Evolutionary conservation across 2,797 vertebrate species (phyloP), one percentile per base, ranked within the genome.

Genomic region (Harpagifer antarcticus): DNA sequence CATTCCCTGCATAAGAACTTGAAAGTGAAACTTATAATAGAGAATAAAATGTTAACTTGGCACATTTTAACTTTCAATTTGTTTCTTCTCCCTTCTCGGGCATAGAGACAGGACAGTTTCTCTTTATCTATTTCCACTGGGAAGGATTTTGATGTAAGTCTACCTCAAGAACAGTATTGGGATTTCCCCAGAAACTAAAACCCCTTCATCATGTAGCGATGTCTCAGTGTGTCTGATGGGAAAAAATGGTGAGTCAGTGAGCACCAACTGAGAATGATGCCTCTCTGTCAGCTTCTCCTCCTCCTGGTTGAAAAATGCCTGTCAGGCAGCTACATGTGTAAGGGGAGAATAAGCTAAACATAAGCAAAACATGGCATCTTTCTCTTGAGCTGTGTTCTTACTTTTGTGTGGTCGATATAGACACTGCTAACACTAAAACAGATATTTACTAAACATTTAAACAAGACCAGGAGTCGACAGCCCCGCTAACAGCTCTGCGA

Each of bases 211-310:
- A 20, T 64, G 68, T 68, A 69, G 58, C 72, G 62, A 72, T 79
- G 9, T 76, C 67, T 75, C 57, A 68, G 76, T 65, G 48, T 72
- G 72, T 85, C 78, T 78, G 85, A 89, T 74, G 85, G 88, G 73
- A 89, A 73, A 69, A 79, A 89, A 68, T 61, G 74, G 79, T 84
- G 84, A 91, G 78, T 86, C 84, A 88, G 80, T 81, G 81, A 84
- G 86, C 49, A 74, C 45, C 73, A 81, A 74, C 60, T 52, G 23
- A 76, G 72, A 82, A 65, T 79, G 83, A 88, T 60, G 78, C 74
- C 74, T 52, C 77, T 72, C 71, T 70, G 75, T 70, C 79, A 69
- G 44, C 47, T 63, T 85, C 54, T 72, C 40, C 68, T 60, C 17
- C 50, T 72, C n/a, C 19, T n/a, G 69, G 67, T 54, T 73, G 45